Evolutionary conservation across 1,140 invertebrate genomes (phyloP).

Genomic region (Metaphire vulgaris): DNA sequence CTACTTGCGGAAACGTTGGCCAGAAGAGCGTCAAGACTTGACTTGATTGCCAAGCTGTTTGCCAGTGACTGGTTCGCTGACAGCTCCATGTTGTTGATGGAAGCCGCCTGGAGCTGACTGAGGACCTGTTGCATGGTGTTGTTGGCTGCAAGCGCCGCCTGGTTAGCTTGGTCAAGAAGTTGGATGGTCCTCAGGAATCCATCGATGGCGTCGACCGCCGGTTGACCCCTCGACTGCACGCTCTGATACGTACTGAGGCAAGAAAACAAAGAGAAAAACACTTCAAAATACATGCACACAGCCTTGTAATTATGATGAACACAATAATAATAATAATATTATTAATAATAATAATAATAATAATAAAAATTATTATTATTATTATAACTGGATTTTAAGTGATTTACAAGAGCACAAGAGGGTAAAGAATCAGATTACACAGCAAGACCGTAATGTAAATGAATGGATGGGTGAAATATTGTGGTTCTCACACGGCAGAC

Average conservation of each 20-base stretch:
- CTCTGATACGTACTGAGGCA: slow-evolving; percentile 19
- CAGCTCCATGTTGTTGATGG: neutral
- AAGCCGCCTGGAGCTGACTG: slow-evolving; percentile 4
- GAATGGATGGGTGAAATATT: too few species aligned
- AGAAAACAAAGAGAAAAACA: too few species aligned
- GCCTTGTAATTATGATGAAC: neutral
- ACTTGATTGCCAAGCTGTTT: neutral
- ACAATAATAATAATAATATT: neutral
- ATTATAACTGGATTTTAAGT: too few species aligned
- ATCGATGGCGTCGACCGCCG: slow-evolving; percentile 25
- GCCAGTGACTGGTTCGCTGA: slow-evolving; percentile 7
- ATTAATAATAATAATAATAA: neutral
- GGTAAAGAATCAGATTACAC: too few species aligned
- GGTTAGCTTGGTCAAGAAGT: neutral
- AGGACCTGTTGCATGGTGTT: slow-evolving; percentile 10
- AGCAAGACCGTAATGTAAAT: too few species aligned
- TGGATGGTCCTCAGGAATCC: slow-evolving; percentile 17
- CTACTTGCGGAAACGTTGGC: neutral
- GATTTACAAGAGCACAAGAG: too few species aligned
- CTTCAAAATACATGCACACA: too few species aligned
- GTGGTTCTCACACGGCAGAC: too few species aligned
- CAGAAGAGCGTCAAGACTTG: slow-evolving; percentile 2
- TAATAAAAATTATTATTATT: neutral
- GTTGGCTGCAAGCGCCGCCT: slow-evolving; percentile 13
- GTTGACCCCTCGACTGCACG: slow-evolving; percentile 22